Evolutionary conservation across 2,797 vertebrate genomes (phyloP), one percentile per base, ranked within the genome.

Genomic region (Acrocephalus scirpaceus): DNA sequence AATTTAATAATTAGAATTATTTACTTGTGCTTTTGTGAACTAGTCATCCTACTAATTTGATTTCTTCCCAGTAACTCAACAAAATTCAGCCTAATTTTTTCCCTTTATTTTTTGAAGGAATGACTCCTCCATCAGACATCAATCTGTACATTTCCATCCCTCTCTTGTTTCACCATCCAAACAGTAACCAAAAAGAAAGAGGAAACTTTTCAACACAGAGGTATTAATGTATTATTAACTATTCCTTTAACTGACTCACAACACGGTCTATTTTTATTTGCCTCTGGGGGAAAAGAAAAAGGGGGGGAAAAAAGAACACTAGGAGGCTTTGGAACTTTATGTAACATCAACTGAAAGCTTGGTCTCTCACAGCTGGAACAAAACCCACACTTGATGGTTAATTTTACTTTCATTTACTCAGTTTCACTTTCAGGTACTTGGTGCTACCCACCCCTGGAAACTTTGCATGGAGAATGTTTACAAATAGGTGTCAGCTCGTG

Each of bases 391-490:
- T 93, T 75, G 62, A 83, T 17, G 10, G 38, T 85, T 87, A 40
- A 96, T 84, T 90, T 90, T 79, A 60, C 92, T 96, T 95, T 85
- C 88, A 86, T 84, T 93, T 51, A 86, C 30, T 38, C 38, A 20
- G 85, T 94, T 95, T 95, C 90, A 65, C 62, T 94, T 94, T 88
- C 73, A 93, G 70, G 29, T 56, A 58, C 47, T 78, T 69, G 76
- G 57, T 51, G 57, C 51, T 62, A 53, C 69, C 56, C 88, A 65
- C 45, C 13, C 40, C 30, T 56, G 40, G 67, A 86, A 95, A 84
- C n/a, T 86, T 51, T 66, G 77, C 29, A 47, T 40, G 66, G 18
- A 58, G 11, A 48, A 32, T 64, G 51, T 86, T 96, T 92, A 92
- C 77, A 84, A 92, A 27, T 11, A 94, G 60, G 7, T 16, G 40